Conservation (phyloP, 2,113 vertebrate species). For the Asarcornis scutulata region DNA sequence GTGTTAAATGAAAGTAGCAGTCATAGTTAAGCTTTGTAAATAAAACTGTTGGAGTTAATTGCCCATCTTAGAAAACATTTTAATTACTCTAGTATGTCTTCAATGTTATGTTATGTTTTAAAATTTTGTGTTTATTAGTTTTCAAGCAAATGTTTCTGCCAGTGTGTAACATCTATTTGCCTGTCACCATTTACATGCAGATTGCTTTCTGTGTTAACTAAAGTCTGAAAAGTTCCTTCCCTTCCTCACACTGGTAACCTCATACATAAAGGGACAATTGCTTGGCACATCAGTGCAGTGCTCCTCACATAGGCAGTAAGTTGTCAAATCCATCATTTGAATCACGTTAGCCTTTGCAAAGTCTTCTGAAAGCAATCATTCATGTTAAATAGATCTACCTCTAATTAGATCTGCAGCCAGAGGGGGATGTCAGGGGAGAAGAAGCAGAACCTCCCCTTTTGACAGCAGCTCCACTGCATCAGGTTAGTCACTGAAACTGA, state of each 20-base stretch:
- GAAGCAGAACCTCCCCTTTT: not conserved
- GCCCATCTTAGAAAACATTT: not conserved
- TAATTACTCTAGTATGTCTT: not conserved
- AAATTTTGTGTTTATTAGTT: not conserved
- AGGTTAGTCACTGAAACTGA: not conserved
- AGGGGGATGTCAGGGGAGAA: not conserved
- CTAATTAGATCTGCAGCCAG: not conserved
- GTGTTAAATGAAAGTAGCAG: not conserved
- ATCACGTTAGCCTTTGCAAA: not conserved
- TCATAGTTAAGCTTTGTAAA: not conserved
- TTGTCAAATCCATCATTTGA: not conserved
- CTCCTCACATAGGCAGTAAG: not conserved
- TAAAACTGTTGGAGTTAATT: not conserved
- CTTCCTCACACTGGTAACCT: not conserved
- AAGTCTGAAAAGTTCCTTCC: not conserved
- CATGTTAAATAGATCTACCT: not conserved
- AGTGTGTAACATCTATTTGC: fast-evolving
- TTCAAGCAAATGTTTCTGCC: not conserved
- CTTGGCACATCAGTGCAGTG: not conserved
- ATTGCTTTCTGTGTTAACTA: not conserved
- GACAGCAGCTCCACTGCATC: not conserved
- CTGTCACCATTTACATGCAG: not conserved
- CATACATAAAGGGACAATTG: not conserved
- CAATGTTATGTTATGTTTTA: not conserved
- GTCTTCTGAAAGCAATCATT: not conserved